These are phyloP conservation scores for Acipenser oxyrinchus DNA, from an alignment of 2,797 vertebrate species.

Conservation along the genomic window DNA sequence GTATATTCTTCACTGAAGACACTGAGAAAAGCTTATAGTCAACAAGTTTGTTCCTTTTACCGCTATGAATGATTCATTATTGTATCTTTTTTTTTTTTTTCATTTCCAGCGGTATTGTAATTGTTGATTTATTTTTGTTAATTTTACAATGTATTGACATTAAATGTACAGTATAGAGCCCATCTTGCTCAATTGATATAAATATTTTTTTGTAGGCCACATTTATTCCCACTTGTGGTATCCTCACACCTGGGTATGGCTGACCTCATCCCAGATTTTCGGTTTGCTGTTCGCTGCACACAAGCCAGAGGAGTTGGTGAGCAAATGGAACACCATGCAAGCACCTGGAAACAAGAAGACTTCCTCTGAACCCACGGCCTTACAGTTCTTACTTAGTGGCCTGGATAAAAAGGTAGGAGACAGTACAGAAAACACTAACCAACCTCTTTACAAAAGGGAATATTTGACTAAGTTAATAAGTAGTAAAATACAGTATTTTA, in stretches of 20 bases:
- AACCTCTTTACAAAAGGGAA: not conserved
- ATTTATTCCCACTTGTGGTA: constrained; percentile 78
- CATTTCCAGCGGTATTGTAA: not conserved
- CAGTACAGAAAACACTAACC: not conserved
- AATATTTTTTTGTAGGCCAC: constrained; percentile 55
- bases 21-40: too few species aligned
- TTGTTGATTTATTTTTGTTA: not conserved
- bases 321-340: constrained; percentile 49
- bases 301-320: constrained; percentile 74
- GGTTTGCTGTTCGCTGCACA: constrained; percentile 84
- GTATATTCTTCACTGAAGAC: too few species aligned
- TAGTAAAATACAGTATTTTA: not conserved
- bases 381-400: constrained; percentile 59
- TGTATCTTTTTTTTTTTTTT: not conserved
- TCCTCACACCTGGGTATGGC: constrained; percentile 94
- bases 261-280: constrained; percentile 85
- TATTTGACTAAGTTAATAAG: not conserved
- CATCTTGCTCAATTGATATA: too few species aligned
- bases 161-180: too few species aligned
- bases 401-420: constrained; percentile 76
- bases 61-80: not conserved
- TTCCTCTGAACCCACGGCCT: constrained; percentile 33
- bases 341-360: constrained; percentile 29
- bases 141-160: not conserved
- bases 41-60: not conserved